A percentile compares a stretch with the other conserved stretches of the same genome.
These are phyloP conservation scores for Ophioninae sp. DNA, from an alignment of 2,888 invertebrate species.

Conservation along the genomic window DNA sequence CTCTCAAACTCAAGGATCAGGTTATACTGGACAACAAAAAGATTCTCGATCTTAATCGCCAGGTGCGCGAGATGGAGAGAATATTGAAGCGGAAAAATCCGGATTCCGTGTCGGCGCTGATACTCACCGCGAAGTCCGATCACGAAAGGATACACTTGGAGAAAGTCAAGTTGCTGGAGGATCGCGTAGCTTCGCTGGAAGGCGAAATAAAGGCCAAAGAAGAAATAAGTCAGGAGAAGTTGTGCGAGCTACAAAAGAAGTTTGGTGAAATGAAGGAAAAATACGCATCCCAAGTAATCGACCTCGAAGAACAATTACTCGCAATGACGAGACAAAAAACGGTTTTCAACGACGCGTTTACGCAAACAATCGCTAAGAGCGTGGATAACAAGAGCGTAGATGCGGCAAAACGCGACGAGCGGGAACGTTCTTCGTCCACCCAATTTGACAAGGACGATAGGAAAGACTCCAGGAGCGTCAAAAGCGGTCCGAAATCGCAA, in stretches of 20 bases:
- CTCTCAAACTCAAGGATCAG: constrained; percentile 77
- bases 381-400: constrained; percentile 73
- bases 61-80: constrained; percentile 92
- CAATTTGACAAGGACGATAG: constrained; percentile 70
- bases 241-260: constrained; percentile 88
- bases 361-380: constrained; percentile 71
- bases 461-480: constrained; percentile 65
- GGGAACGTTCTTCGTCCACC: constrained; percentile 65
- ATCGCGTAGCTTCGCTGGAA: constrained; percentile 87
- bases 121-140: constrained; percentile 80
- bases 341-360: constrained; percentile 71
- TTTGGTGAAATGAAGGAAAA: constrained; percentile 90
- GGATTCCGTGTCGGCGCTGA: constrained; percentile 90
- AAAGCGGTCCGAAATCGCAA: constrained; percentile 72
- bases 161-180: constrained; percentile 85
- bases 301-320: constrained; percentile 73
- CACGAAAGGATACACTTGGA: constrained; percentile 75
- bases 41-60: constrained; percentile 89
- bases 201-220: constrained; percentile 88
- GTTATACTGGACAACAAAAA: constrained; percentile 81
- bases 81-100: constrained; percentile 91
- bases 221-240: constrained; percentile 86
- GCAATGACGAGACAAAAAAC: constrained; percentile 68
- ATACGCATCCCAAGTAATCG: constrained; percentile 85
- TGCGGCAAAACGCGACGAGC: constrained; percentile 67